Evolutionary conservation across 2,113 vertebrate genomes (phyloP), one percentile per base, ranked within the genome.

Genomic region (Aviceda subcristata): DNA sequence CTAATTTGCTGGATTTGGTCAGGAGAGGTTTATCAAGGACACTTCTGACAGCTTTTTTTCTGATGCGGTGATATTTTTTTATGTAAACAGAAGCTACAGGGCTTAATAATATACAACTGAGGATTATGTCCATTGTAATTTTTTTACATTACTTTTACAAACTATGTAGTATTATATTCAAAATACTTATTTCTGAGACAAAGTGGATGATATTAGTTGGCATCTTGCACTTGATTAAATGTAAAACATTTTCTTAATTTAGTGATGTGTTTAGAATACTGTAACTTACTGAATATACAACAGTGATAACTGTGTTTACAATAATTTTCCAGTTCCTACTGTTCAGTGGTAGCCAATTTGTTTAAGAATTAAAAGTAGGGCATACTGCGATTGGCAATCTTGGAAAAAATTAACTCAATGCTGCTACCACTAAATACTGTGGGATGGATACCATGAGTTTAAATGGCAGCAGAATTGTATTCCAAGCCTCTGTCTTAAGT

Each of bases 261-360:
- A 92, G 95, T 95, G 84, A 32, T 92, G 84, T 97, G 83, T 91
- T 94, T 97, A 93, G 39, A 92, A 93, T 95, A 86, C 88, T 96
- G 83, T 97, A 95, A 88, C 63, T 94, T 96, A 59, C 51, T 90
- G 53, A 92, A 78, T 95, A 96, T 95, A 96, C 67, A 90, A 62
- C 21, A 9, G 36, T 97, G 92, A 68, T 97, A 95, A 97, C 96
- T 96, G 90, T 96, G 93, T 98, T 97, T 97, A 95, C 95, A 95
- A 85, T 80, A 63, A 88, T 93, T 94, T 83, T 92, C 46, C 77
- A 80, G 30, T 90, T 96, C 79, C 76, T 96, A 53, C 96, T 96
- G 94, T 95, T 95, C 78, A 79, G 76, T 89, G 56, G 97, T 97
- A 97, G 91, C 81, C 69, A 85, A 38, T 76, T 95, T 90, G 76